These are phyloP conservation scores for Hemiscyllium ocellatum DNA, from an alignment of 2,113 vertebrate species.

Conservation along the genomic window DNA sequence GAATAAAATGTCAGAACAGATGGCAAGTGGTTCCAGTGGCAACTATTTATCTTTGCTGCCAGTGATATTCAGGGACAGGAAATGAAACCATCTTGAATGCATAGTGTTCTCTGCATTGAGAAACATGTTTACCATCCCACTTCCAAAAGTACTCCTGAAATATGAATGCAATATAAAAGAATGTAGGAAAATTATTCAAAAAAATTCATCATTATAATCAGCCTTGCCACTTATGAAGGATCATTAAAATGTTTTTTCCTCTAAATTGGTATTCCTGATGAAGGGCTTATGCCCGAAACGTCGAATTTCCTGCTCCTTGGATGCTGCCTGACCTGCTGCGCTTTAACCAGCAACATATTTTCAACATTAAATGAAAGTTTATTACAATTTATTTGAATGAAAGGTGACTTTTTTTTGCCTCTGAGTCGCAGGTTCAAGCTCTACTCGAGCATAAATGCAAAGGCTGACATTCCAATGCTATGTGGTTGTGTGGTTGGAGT, in stretches of 20 bases:
- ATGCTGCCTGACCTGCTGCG: no score
- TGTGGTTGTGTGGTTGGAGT: no score
- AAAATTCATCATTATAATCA: neutral
- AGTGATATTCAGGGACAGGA: neutral
- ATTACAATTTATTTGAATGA: neutral
- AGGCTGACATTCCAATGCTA: no score
- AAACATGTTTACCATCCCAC: neutral
- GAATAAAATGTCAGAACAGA: neutral
- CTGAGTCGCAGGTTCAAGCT: no score
- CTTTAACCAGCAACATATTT: no score
- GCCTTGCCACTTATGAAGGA: neutral
- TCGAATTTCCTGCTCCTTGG: no score
- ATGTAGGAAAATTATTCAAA: neutral
- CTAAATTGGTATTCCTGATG: no score
- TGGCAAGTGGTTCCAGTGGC: neutral
- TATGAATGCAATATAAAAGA: neutral
- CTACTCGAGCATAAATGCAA: no score
- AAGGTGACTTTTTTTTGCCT: no score
- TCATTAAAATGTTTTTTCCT: no score
- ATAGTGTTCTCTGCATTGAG: neutral
- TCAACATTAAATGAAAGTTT: no score
- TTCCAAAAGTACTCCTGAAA: neutral
- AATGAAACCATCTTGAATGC: neutral
- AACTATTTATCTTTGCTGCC: neutral
- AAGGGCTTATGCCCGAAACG: no score